Conservation (phyloP, 2,113 vertebrate genomes). For the Myrmophylax atrothorax region DNA sequence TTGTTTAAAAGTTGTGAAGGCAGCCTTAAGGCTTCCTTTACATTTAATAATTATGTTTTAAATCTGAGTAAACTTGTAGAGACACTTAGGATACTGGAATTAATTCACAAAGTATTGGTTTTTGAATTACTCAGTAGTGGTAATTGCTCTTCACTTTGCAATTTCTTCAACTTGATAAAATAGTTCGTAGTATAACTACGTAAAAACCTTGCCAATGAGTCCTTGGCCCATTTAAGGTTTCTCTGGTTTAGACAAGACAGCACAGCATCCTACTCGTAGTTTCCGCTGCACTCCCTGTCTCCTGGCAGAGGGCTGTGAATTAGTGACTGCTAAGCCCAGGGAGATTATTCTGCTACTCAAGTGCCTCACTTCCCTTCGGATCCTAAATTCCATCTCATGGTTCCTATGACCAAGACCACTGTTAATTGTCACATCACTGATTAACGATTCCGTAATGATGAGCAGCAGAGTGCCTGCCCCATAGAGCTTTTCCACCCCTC, state of each 20-base stretch:
- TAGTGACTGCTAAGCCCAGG: background rate
- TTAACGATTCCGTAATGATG: background rate
- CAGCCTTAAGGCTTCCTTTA: background rate
- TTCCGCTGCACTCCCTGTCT: accelerated
- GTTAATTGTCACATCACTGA: background rate
- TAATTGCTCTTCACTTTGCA: background rate
- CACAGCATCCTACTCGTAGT: background rate
- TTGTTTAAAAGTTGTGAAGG: background rate
- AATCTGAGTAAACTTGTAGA: background rate
- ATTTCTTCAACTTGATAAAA: background rate
- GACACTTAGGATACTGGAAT: background rate
- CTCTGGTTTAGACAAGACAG: background rate
- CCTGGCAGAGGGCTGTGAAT: background rate
- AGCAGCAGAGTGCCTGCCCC: background rate
- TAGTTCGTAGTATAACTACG: background rate
- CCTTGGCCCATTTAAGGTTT: background rate
- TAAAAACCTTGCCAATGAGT: background rate
- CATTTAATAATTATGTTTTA: background rate
- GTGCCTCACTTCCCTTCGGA: background rate
- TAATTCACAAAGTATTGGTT: background rate
- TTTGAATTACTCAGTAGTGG: background rate
- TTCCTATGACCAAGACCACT: background rate
- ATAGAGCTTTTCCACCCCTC: background rate
- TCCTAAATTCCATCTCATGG: background rate
- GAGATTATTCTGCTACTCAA: background rate